A percentile compares a stretch with the other conserved stretches of the same genome.
These are phyloP conservation scores for Diplodus puntazzo DNA, from an alignment of 2,797 vertebrate genomes.

Conservation along the genomic window DNA sequence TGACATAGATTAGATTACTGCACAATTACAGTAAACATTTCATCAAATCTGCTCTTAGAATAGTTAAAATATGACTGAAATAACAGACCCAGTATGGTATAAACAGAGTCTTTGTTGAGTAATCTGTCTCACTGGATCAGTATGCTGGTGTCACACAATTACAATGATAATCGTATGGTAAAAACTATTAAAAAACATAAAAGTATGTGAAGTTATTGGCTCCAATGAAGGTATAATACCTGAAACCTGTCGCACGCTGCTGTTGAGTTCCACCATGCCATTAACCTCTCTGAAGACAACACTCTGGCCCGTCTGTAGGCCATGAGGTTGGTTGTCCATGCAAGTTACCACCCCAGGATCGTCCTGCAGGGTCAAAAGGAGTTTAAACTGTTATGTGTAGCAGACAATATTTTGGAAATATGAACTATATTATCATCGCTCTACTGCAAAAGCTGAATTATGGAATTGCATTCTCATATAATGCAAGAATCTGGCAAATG, in stretches of 20 bases:
- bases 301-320: slow-evolving; percentile 93
- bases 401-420: neutral
- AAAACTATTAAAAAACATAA: neutral
- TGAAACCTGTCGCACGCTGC: slow-evolving; percentile 84
- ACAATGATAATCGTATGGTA: neutral
- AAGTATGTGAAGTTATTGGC: neutral
- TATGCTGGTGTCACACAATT: neutral
- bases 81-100: neutral
- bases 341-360: slow-evolving; percentile 94
- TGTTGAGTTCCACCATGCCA: slow-evolving; percentile 94
- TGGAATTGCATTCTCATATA: neutral
- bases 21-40: no score
- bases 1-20: neutral
- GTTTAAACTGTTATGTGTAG: neutral
- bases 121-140: neutral
- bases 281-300: slow-evolving; percentile 94
- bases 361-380: slow-evolving; percentile 79
- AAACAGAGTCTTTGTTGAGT: neutral
- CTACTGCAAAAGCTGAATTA: neutral
- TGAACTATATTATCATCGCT: neutral
- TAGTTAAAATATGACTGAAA: neutral
- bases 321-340: slow-evolving; percentile 95
- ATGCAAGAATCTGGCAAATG: neutral
- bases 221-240: slow-evolving; percentile 53
- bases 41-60: no score